Evolutionary conservation across 2,888 invertebrate species (phyloP), one percentile per base, ranked within the genome.

Genomic region (Leistus spinibarbis): DNA sequence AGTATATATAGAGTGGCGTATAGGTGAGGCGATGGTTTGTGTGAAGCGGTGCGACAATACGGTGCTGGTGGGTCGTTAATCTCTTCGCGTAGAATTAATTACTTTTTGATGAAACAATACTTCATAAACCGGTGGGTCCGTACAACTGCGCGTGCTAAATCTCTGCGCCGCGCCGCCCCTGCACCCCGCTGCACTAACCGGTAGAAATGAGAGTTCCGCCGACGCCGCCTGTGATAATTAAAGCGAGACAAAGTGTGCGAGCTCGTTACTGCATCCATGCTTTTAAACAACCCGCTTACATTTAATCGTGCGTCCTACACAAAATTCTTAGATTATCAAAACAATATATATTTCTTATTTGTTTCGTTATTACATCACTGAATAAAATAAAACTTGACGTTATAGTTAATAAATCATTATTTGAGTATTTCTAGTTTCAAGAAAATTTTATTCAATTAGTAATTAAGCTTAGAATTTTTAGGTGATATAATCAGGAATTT

Each of bases 81-180:
- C 68, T 68, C 68, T 56, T 16, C 20, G 68, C 56, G 68, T 56
- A 56, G 22, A 68, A 68, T 68, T 68, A 68, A 68, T 68, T 68
- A 68, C 68, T 68, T 54, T 68, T 68, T 68, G 68, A 68, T 68
- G 68, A 68, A 68, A 68, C 68, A 68, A 68, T 68, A 54, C 68
- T 68, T 68, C 68, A 68, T 68, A 54, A 68, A 68, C 54, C 23
- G 54, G 16, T 19, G 9, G 22, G 16, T 16, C 64, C 24, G n/a
- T 27, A 40, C 9, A 40, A 53, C 66, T 17, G 53, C 19, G 54
- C 54, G 68, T 16, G 19, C 64, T 16, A 9, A 16, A 20, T 16
- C 20, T 9, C 57, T 3, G 20, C n/a, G n/a, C 22, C 63, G 5
- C 23, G 10, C 7, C 24, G 13, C 24, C 23, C 13, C 63, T 13